These are phyloP conservation scores for Digitonthophagus gazella DNA, from an alignment of 2,888 invertebrate species.

Conservation along the genomic window DNA sequence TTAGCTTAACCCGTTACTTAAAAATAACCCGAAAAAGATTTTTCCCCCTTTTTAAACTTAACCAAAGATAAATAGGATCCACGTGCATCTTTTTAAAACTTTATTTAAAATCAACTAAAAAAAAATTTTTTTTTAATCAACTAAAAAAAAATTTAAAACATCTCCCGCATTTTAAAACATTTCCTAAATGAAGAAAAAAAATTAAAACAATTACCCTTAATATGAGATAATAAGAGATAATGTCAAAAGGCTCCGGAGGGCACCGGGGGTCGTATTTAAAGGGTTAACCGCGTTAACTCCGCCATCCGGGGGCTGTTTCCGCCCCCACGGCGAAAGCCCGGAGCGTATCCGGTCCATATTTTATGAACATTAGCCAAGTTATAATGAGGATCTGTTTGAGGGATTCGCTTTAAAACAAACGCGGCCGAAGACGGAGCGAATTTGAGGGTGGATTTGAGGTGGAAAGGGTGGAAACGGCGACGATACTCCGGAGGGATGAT, in stretches of 20 bases:
- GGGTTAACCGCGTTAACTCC: conserved; percentile 49
- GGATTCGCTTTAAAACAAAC: conserved; percentile 45
- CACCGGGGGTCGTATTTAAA: conserved; percentile 36
- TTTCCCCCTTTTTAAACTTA: neutral
- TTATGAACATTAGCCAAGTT: conserved; percentile 53
- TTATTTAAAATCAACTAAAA: neutral
- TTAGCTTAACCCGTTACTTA: conserved; percentile 14
- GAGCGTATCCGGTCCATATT: conserved; percentile 47
- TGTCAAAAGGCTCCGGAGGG: conserved; percentile 25
- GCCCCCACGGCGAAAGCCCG: conserved; percentile 38
- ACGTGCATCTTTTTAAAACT: neutral
- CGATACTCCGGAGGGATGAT: conserved; percentile 40
- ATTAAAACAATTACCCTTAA: conserved; percentile 28
- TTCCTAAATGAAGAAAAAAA: too few relatives aligned
- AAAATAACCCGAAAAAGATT: conserved; percentile 9
- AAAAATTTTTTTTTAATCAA: too few relatives aligned
- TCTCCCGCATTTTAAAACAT: too few relatives aligned
- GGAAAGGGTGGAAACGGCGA: too few relatives aligned
- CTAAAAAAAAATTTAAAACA: neutral
- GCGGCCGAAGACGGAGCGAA: conserved; percentile 41
- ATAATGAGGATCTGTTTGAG: conserved; percentile 54
- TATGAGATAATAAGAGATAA: conserved; percentile 28
- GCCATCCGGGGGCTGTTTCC: conserved; percentile 33
- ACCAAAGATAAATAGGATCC: conserved; percentile 8
- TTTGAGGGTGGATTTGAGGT: too few relatives aligned